Evolutionary conservation across 1,140 invertebrate species (phyloP), one percentile per base, ranked within the genome.

Genomic region (Drosophila sp.): DNA sequence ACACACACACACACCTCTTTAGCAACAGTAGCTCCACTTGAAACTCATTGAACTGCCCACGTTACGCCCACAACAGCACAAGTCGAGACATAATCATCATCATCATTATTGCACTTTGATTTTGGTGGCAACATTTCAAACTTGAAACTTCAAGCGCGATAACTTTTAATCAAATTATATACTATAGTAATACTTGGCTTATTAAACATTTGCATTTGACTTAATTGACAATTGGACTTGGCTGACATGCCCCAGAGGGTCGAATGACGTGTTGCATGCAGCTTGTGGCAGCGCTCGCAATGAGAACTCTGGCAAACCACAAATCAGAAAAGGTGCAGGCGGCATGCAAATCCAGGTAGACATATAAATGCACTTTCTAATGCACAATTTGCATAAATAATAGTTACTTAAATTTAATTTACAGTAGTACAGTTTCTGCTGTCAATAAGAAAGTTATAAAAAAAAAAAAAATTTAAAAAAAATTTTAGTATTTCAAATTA

Each of bases 221-320:
- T 66, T 80, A 73, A 80, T 72, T 86, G 71, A 70, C 74, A 74
- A 74, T 66, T 76, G 80, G 62, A 64, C 75, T 71, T 71, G 40
- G 48, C 48, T 56, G 57, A 64, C 51, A 58, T 45, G 48, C 66
- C 41, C 41, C 50, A 59, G 73, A 53, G 40, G 72, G 25, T 21
- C n/a, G 41, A n/a, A 73, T 84, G 80, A 84, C 80, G 80, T 84
- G 80, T 78, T 67, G 63, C 54, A 45, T 50, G 45, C 50, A 51
- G 46, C 34, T 11, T 9, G 18, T 45, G 48, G 34, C 48, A 32
- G 48, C 27, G 2, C 46, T 18, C 36, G 9, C 16, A 54, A 56
- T 27, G 16, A 66, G 64, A 63, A 48, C 53, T 13, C 2, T 43
- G 36, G 38, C 38, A 13, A 38, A 38, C n/a, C n/a, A 27, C 38